Evolutionary conservation across 2,797 vertebrate species (phyloP).

Genomic region (Thunnus albacares): DNA sequence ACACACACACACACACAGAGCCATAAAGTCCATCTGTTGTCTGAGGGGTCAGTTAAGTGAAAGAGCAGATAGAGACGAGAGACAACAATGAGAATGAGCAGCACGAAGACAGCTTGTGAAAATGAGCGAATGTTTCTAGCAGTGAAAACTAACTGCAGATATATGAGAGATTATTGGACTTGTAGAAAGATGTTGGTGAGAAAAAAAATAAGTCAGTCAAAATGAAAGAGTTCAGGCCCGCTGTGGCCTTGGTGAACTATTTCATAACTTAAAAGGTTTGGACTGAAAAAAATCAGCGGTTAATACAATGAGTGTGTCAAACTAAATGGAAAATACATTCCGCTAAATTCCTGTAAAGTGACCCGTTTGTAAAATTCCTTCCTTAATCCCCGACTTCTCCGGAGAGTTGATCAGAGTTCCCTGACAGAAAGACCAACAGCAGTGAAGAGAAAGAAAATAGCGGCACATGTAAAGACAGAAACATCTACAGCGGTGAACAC

Average conservation of each 20-base stretch:
- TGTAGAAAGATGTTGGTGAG: not conserved
- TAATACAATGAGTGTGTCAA: not conserved
- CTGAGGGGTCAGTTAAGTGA: conserved; percentile 25
- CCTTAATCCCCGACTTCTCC: not conserved
- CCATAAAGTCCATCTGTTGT: conserved; percentile 67
- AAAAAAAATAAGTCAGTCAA: too few species aligned
- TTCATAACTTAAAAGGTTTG: conserved; percentile 2
- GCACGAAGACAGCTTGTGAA: too few species aligned
- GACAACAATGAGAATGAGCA: not conserved
- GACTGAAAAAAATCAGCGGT: not conserved
- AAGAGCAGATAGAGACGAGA: conserved; percentile 20
- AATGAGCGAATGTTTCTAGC: not conserved
- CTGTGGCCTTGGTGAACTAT: not conserved
- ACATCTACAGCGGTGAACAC: not conserved
- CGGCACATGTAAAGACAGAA: conserved; percentile 2
- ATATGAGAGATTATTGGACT: not conserved
- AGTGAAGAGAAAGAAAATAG: not conserved
- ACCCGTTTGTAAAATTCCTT: not conserved
- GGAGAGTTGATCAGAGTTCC: not conserved
- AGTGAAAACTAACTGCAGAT: too few species aligned
- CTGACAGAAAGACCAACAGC: not conserved
- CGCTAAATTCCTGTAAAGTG: conserved; percentile 3
- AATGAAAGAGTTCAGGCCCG: not conserved
- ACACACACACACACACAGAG: conserved; percentile 23
- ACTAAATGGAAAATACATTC: not conserved